Evolutionary conservation across 2,888 invertebrate species (phyloP), one percentile per base, ranked within the genome.

Genomic region (Plemyria rubiginata): DNA sequence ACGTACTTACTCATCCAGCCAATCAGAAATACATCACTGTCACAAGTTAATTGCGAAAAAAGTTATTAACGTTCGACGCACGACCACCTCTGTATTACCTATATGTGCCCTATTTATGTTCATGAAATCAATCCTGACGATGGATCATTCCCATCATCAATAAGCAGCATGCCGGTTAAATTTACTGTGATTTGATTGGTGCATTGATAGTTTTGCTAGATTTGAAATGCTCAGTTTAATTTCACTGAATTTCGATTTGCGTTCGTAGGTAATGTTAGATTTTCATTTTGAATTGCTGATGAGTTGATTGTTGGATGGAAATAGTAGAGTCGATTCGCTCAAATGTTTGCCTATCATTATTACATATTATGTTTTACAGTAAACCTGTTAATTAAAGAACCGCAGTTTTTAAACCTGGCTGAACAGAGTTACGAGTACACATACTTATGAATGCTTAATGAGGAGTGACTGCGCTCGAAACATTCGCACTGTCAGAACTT

Each of bases 21-120:
- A 48, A 65, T 57, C 62, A 68, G 65, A 70, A 68, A 77, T 77
- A 74, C 70, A 68, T 79, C 77, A 79, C 68, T 76, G 76, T 75
- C 75, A 68, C 53, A 62, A 22, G 60, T 59, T 74, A 73, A 70
- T 72, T 68, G 62, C 72, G 69, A 73, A 76, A 77, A n/a, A 74
- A 76, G 68, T 71, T 68, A 73, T 72, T 70, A 72, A 58, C 68
- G 69, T 71, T 72, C 71, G 69, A 66, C 61, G 65, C 58, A 58
- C 70, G 67, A 59, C 61, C 15, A 62, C 40, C 52, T 52, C 46
- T 45, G 13, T 58, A 45, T 38, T 38, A 38, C 36, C 36, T 36
- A 11, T 8, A 9, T 38, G 4, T 38, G 11, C 11, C 13, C 36
- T 36, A 50, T 16, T 52, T 53, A 49, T 64, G 60, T 59, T 72